A percentile compares a stretch with the other conserved stretches of the same genome.
Conservation (phyloP, 2,797 vertebrate species). For the Sparus aurata region DNA sequence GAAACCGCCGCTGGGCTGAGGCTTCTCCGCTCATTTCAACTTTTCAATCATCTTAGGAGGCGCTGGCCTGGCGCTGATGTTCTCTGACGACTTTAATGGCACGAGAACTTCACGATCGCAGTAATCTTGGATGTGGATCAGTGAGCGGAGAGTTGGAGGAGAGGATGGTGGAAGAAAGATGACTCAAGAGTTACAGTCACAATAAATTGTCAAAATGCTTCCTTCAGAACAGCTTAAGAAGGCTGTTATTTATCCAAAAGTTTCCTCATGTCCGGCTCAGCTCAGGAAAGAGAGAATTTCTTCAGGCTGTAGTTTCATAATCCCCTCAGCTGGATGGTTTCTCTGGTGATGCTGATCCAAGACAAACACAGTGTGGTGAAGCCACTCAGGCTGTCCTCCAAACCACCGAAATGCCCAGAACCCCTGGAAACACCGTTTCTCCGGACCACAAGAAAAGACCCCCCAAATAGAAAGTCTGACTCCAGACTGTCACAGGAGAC, state of each 20-base stretch:
- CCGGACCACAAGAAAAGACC: constrained; percentile 76
- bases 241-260: constrained; percentile 12
- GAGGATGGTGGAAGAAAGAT: neutral
- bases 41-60: constrained; percentile 52
- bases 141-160: constrained; percentile 11
- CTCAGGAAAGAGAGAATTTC: constrained; percentile 32
- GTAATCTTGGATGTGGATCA: constrained; percentile 39
- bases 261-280: constrained; percentile 23
- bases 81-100: constrained; percentile 43
- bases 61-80: constrained; percentile 26
- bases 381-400: constrained; percentile 70
- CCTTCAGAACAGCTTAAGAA: constrained; percentile 21
- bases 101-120: constrained; percentile 38
- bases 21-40: constrained; percentile 45
- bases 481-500: constrained; percentile 59
- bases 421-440: constrained; percentile 40
- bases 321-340: constrained; percentile 37
- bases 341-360: constrained; percentile 62
- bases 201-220: constrained; percentile 24
- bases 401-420: constrained; percentile 67
- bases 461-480: constrained; percentile 68
- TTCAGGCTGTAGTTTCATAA: constrained; percentile 50
- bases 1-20: constrained; percentile 61
- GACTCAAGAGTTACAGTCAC: constrained; percentile 1
- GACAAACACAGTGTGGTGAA: constrained; percentile 76